phyloP scores from a whole-genome alignment of 2,797 vertebrate species.

The Anas georgica region DNA sequence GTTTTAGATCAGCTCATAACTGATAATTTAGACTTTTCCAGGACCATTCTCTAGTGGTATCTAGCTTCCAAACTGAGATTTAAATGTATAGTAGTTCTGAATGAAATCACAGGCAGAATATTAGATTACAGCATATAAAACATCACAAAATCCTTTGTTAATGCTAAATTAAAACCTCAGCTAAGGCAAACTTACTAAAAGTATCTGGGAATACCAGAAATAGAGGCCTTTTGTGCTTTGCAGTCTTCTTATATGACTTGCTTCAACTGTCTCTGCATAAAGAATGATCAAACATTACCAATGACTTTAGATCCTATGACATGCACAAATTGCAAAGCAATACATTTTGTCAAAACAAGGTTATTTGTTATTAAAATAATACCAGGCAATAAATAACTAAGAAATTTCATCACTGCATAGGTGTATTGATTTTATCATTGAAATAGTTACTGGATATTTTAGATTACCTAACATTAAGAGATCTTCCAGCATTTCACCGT shows the following conservation, averaged over 20 bases:
- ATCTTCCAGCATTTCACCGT: background rate
- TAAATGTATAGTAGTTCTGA: constrained; percentile 73
- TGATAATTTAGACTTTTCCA: constrained; percentile 74
- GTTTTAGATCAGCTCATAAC: constrained; percentile 72
- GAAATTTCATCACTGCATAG: background rate
- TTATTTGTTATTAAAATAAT: constrained; percentile 34
- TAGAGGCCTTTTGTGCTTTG: constrained; percentile 12
- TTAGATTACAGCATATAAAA: constrained; percentile 72
- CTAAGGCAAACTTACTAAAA: constrained; percentile 58
- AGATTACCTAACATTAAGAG: background rate
- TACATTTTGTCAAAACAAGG: constrained; percentile 3
- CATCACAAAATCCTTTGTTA: constrained; percentile 76
- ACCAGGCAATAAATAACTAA: constrained; percentile 29
- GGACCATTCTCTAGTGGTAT: constrained; percentile 68
- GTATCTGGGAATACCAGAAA: constrained; percentile 48
- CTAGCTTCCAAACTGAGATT: constrained; percentile 67
- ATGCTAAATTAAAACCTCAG: constrained; percentile 71
- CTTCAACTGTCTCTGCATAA: constrained; percentile 28
- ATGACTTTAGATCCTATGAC: constrained; percentile 25
- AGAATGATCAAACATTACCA: constrained; percentile 52
- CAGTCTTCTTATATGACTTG: constrained; percentile 15
- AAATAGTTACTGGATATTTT: background rate
- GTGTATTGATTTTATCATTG: background rate
- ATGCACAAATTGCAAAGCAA: constrained; percentile 24
- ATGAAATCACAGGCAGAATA: constrained; percentile 71